Evolutionary conservation across 2,113 vertebrate species (phyloP), one percentile per base, ranked within the genome.

Genomic region (Psittacus erithacus): DNA sequence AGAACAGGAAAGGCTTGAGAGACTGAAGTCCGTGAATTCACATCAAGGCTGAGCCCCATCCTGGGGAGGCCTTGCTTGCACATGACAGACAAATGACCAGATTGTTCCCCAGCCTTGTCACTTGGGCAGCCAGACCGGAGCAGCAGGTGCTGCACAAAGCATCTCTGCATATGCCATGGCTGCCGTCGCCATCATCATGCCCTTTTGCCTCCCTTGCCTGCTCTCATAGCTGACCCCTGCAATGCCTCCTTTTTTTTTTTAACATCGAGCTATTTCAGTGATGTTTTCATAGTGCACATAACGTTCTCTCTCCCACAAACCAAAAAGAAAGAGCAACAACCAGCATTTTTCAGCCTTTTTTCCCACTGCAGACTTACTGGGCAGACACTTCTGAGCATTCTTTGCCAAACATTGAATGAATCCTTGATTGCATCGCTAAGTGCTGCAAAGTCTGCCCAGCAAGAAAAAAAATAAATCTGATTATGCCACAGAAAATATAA

Each of bases 121-220:
- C 53, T 19, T 2, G 9, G 53, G 17, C 1, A 2, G 35, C 47
- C 3, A 2, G 41, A 67, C 57, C 16, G 20, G 44, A 35, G 62
- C 16, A 4, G 60, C 4, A 3, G 13, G 44, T 8, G 35, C 53
- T n/a, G 70, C 53, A 35, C 7, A 2, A 47, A 15, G 64, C 29
- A 8, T 14, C 74, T 43, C 46, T 2, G 60, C 11, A 25, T 4
- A 13, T 9, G 13, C 57, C 7, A 8, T 10, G 5, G 31, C 7
- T 28, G 75, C 44, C 6, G 2, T 8, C n/a, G 5, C 77, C 39
- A 0, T 5, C 59, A 0, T 60, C 4, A 1, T 57, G 35, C 82
- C 49, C 33, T 29, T 33, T 79, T 8, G 8, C 33, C 50, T 5
- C 25, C 68, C 59, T 47, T 52, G 33, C 55, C 28, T 1, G 1